Conservation (phyloP, 2,888 invertebrate species). For the Melinaea marsaeus region DNA sequence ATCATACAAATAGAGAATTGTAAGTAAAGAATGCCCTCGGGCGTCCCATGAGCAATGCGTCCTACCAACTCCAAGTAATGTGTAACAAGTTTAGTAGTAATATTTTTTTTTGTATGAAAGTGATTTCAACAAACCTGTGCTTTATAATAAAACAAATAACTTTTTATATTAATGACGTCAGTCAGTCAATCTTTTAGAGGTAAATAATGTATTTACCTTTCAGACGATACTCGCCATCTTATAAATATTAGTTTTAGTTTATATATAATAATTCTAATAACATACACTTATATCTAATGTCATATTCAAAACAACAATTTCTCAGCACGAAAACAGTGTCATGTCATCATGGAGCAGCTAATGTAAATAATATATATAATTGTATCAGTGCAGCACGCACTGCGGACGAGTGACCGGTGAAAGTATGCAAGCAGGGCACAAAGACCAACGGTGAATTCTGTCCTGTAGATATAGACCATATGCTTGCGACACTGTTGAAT, state of each 20-base stretch:
- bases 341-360: slow-evolving; percentile 6
- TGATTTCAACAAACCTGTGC: no score
- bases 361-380: slow-evolving; percentile 13
- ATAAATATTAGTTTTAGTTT: no score
- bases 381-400: slow-evolving; percentile 11
- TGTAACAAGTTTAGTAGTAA: not conserved
- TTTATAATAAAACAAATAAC: no score
- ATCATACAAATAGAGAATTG: slow-evolving; percentile 38
- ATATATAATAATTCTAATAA: not conserved
- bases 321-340: slow-evolving; percentile 9
- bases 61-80: slow-evolving; percentile 36
- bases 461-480: slow-evolving; percentile 47
- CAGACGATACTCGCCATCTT: no score
- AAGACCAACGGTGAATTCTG: slow-evolving; percentile 61
- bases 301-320: not conserved
- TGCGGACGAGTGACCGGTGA: slow-evolving; percentile 56
- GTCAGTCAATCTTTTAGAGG: no score
- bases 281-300: not conserved
- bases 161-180: no score
- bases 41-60: slow-evolving; percentile 45
- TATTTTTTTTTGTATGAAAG: no score
- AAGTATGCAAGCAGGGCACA: slow-evolving; percentile 70
- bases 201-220: no score
- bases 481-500: not conserved
- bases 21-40: slow-evolving; percentile 48